phyloP scores from a whole-genome alignment of 1,140 invertebrate species.

The Matsumurasca onukii region DNA sequence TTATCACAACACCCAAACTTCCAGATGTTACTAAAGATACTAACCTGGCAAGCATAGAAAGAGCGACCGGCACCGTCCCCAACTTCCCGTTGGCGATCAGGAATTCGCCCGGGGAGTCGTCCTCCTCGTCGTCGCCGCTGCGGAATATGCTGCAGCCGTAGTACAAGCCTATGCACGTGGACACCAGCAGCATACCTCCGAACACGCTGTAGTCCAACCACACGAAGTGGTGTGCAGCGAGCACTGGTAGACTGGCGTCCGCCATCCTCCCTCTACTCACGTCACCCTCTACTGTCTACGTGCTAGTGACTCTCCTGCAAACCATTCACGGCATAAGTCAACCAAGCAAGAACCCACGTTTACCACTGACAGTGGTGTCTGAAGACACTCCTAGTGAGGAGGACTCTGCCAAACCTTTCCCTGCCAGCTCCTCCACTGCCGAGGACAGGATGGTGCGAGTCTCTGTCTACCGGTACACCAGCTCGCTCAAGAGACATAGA shows the following conservation, averaged over 20 bases:
- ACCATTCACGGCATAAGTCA: too few relatives aligned
- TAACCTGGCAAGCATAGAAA: constrained; percentile 50
- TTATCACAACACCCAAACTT: too few relatives aligned
- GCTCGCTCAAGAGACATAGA: constrained; percentile 56
- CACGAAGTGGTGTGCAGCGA: constrained; percentile 42
- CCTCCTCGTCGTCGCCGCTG: constrained; percentile 56
- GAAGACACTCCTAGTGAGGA: constrained; percentile 12
- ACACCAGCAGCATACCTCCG: constrained; percentile 63
- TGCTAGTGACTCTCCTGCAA: too few relatives aligned
- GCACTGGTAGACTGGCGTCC: constrained; percentile 5
- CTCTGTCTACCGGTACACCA: constrained; percentile 61
- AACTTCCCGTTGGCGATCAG: constrained; percentile 46
- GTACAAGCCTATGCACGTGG: constrained; percentile 74
- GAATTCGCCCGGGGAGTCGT: constrained; percentile 41
- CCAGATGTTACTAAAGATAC: too few relatives aligned
- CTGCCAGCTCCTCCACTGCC: constrained; percentile 35
- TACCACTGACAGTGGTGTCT: too few relatives aligned
- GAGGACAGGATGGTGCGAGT: constrained; percentile 60
- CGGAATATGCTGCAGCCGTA: constrained; percentile 67
- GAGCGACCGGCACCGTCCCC: constrained; percentile 48
- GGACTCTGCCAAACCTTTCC: not conserved
- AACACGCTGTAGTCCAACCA: constrained; percentile 70
- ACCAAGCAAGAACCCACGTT: too few relatives aligned
- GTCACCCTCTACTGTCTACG: too few relatives aligned
- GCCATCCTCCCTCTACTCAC: constrained; percentile 16